A percentile compares a stretch with the other conserved stretches of the same genome.
Conservation (phyloP, 2,888 invertebrate species). For the Meliscaeva auricollis region DNA sequence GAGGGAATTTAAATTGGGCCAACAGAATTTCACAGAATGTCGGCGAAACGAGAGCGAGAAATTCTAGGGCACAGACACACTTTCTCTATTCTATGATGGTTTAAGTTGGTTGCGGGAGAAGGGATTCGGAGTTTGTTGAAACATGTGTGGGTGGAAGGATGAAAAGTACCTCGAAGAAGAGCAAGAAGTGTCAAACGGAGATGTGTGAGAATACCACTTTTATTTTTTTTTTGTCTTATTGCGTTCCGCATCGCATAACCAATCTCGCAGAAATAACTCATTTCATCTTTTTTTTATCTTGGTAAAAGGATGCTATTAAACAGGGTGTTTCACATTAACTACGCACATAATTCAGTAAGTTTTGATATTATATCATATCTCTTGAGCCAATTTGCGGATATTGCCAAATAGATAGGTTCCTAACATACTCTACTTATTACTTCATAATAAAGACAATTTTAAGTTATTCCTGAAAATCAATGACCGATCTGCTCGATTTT, state of each 20-base stretch:
- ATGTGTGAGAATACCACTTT: constrained; percentile 53
- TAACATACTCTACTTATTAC: too few species aligned
- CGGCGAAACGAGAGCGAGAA: constrained; percentile 61
- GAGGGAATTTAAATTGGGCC: constrained; percentile 84
- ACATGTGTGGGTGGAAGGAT: neutral
- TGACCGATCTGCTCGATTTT: too few species aligned
- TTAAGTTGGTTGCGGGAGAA: neutral
- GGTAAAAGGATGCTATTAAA: neutral
- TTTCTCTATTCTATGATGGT: constrained; percentile 57
- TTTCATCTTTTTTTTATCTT: constrained; percentile 54
- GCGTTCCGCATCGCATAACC: constrained; percentile 50
- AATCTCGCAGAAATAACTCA: constrained; percentile 70
- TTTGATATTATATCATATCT: too few species aligned
- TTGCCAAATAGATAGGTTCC: too few species aligned
- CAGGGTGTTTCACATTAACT: constrained; percentile 16
- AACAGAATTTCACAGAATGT: constrained; percentile 64
- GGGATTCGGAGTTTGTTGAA: neutral
- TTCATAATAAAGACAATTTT: too few species aligned
- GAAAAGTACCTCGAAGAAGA: constrained; percentile 8
- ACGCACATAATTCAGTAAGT: too few species aligned
- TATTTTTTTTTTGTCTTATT: constrained; percentile 31
- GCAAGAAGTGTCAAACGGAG: constrained; percentile 35
- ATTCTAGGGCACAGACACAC: constrained; percentile 63
- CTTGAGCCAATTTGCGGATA: too few species aligned
- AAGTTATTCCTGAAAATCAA: too few species aligned